Evolutionary conservation across 1,140 invertebrate species (phyloP).

Genomic region (Anthonomus grandis): DNA sequence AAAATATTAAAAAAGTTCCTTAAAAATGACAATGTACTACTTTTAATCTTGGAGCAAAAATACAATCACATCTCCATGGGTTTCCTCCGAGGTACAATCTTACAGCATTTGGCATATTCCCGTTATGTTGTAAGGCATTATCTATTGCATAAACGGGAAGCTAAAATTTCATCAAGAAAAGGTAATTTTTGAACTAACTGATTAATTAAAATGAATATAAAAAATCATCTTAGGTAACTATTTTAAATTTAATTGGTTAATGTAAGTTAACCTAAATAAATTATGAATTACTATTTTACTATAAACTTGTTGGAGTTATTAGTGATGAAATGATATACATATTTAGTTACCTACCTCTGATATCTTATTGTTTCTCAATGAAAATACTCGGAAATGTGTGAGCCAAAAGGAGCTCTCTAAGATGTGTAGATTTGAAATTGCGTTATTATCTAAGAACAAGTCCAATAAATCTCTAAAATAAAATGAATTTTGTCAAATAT

Average conservation of each 20-base stretch:
- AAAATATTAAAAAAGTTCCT: constrained; percentile 11
- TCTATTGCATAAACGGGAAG: constrained; percentile 74
- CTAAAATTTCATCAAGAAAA: constrained; percentile 56
- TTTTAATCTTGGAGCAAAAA: constrained; percentile 71
- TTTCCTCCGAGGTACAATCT: constrained; percentile 68
- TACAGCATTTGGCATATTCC: constrained; percentile 57
- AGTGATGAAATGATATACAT: too few relatives aligned
- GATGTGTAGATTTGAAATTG: constrained; percentile 63
- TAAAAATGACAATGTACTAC: constrained; percentile 38
- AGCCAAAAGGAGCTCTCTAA: constrained; percentile 77
- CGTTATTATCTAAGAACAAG: constrained; percentile 74
- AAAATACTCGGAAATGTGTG: constrained; percentile 68
- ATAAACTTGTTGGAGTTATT: too few relatives aligned
- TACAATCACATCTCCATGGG: constrained; percentile 78
- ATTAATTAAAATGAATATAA: too few relatives aligned
- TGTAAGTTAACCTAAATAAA: background rate
- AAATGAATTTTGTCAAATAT: background rate
- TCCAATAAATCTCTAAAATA: constrained; percentile 56
- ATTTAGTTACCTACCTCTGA: constrained; percentile 55
- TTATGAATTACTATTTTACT: background rate
- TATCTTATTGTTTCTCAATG: constrained; percentile 68
- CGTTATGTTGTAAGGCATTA: constrained; percentile 69
- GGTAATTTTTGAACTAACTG: background rate
- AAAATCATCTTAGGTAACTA: background rate
- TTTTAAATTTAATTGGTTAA: background rate